Conservation (phyloP, 2,888 invertebrate species). For the Pycnomerus fuliginosus region DNA sequence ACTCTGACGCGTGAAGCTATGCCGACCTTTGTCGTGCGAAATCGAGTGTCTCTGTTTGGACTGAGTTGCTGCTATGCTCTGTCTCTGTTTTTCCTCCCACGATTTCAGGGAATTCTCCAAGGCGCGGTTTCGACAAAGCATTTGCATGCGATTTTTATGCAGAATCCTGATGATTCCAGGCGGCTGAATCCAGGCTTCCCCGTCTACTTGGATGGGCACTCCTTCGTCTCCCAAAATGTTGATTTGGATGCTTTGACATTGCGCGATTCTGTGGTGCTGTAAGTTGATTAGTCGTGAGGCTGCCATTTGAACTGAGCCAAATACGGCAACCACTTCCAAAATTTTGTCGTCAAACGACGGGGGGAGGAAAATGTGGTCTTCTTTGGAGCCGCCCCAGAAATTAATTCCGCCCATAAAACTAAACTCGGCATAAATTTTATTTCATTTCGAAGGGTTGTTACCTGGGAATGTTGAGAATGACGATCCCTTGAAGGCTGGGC, state of each 20-base stretch:
- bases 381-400: conserved; percentile 95
- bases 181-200: conserved; percentile 97
- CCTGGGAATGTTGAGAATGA: conserved; percentile 93
- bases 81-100: conserved; percentile 76
- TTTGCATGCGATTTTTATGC: conserved; percentile 96
- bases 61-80: conserved; percentile 57
- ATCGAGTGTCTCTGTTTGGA: conserved; percentile 53
- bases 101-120: conserved; percentile 86
- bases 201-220: conserved; percentile 95
- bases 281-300: conserved; percentile 92
- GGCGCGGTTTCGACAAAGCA: conserved; percentile 88
- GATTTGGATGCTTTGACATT: conserved; percentile 94
- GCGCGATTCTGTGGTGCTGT: conserved; percentile 95
- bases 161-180: conserved; percentile 94
- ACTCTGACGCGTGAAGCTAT: conserved; percentile 50
- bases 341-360: conserved; percentile 96
- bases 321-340: conserved; percentile 95
- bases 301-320: conserved; percentile 97
- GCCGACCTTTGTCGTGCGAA: conserved; percentile 48
- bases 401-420: conserved; percentile 99
- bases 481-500: conserved; percentile 94
- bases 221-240: conserved; percentile 91
- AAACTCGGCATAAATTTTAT: conserved; percentile 28
- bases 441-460: conserved; percentile 39
- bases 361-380: conserved; percentile 86